These are phyloP conservation scores for Endomychus coccineus DNA, from an alignment of 2,888 invertebrate species.

Conservation along the genomic window DNA sequence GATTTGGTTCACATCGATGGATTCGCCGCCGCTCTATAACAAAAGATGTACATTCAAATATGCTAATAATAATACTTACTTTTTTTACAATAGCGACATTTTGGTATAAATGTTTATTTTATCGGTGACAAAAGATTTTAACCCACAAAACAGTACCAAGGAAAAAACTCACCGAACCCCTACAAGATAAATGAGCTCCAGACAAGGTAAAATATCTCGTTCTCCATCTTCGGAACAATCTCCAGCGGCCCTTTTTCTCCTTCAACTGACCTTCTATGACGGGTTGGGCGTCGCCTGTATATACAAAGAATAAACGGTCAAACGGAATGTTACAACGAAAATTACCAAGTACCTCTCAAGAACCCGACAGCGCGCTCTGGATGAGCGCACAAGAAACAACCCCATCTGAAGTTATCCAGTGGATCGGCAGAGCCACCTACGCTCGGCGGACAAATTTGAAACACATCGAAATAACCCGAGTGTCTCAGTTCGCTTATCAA, in stretches of 20 bases:
- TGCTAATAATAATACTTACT: too few species aligned
- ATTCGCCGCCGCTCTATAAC: slow-evolving; percentile 71
- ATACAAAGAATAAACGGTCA: slow-evolving; percentile 7
- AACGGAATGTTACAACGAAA: not conserved
- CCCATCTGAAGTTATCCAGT: slow-evolving; percentile 62
- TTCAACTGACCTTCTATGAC: slow-evolving; percentile 87
- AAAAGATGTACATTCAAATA: slow-evolving; percentile 14
- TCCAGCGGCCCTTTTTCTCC: slow-evolving; percentile 89
- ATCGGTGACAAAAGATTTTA: too few species aligned
- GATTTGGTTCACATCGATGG: slow-evolving; percentile 88
- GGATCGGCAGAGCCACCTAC: slow-evolving; percentile 42
- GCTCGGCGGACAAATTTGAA: slow-evolving; percentile 61
- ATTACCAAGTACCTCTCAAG: slow-evolving; percentile 49
- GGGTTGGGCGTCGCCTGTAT: slow-evolving; percentile 63
- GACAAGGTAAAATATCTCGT: slow-evolving; percentile 91
- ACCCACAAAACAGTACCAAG: too few species aligned
- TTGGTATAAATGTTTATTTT: too few species aligned
- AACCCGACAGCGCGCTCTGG: slow-evolving; percentile 84
- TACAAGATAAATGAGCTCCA: slow-evolving; percentile 83
- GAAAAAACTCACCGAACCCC: slow-evolving; percentile 61
- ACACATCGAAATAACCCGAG: slow-evolving; percentile 87
- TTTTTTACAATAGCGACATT: too few species aligned
- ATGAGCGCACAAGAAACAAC: slow-evolving; percentile 89
- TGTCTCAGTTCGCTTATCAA: slow-evolving; percentile 78
- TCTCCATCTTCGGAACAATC: slow-evolving; percentile 84